Conservation (phyloP, 2,797 vertebrate genomes). For the Pelobates cultripes region DNA sequence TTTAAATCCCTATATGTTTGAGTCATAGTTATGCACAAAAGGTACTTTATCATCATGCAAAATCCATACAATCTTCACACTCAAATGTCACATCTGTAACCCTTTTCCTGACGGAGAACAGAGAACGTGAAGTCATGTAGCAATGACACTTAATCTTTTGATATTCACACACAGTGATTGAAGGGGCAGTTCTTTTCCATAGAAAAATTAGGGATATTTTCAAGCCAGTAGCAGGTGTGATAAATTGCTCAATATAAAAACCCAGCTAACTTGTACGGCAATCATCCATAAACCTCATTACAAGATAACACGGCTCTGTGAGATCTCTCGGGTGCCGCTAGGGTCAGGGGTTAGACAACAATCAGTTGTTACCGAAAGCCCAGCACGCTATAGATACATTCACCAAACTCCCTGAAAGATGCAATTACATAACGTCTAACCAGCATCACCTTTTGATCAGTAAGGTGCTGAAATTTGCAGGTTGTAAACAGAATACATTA, state of each 20-base stretch:
- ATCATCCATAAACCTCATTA: slow-evolving; percentile 35
- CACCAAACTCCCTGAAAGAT: not conserved
- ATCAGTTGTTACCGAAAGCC: slow-evolving; percentile 15
- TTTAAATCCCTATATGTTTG: too few species aligned
- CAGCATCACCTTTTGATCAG: slow-evolving; percentile 14
- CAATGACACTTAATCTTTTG: too few species aligned
- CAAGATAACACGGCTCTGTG: slow-evolving; percentile 26
- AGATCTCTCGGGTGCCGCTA: slow-evolving; percentile 2
- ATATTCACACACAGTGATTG: too few species aligned
- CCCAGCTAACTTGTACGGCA: slow-evolving; percentile 1
- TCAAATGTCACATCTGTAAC: too few species aligned
- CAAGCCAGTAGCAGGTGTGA: slow-evolving; percentile 15
- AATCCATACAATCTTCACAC: too few species aligned
- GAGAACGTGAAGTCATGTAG: too few species aligned
- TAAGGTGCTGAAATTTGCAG: slow-evolving; percentile 8
- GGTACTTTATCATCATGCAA: too few species aligned
- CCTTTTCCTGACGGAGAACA: too few species aligned
- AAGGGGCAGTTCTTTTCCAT: not conserved
- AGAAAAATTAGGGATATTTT: not conserved
- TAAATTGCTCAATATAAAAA: slow-evolving; percentile 37
- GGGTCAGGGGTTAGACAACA: slow-evolving; percentile 24
- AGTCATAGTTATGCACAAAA: too few species aligned
- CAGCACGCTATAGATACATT: slow-evolving; percentile 11
- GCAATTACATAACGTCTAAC: slow-evolving; percentile 7
- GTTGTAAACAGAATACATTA: slow-evolving; percentile 29